Conservation (phyloP, 2,888 invertebrate genomes). For the Oscheius sp. region DNA sequence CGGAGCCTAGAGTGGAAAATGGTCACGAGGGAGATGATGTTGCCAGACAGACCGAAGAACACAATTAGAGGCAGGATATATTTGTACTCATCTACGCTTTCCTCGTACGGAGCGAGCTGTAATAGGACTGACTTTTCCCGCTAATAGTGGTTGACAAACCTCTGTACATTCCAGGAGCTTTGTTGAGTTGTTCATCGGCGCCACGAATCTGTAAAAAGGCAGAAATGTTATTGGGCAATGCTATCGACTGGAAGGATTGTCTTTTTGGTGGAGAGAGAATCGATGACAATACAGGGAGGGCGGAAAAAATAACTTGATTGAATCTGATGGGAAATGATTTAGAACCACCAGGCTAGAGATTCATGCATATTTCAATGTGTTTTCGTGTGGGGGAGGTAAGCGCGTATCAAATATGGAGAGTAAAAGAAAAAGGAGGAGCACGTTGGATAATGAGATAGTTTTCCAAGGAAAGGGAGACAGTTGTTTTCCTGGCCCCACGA, state of each 20-base stretch:
- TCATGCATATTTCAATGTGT: no score
- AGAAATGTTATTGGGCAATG: slow-evolving; percentile 22
- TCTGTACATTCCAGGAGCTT: neutral
- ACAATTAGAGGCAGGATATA: slow-evolving; percentile 67
- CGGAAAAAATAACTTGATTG: no score
- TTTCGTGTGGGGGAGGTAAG: no score
- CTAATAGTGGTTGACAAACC: neutral
- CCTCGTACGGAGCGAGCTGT: slow-evolving; percentile 29
- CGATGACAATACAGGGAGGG: no score
- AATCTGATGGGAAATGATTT: no score
- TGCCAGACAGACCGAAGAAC: slow-evolving; percentile 66
- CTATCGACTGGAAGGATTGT: slow-evolving; percentile 11
- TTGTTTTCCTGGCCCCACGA: no score
- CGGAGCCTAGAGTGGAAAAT: slow-evolving; percentile 71
- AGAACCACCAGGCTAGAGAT: no score
- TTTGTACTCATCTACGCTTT: slow-evolving; percentile 54
- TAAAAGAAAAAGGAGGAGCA: no score
- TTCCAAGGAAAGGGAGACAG: no score
- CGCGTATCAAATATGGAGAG: no score
- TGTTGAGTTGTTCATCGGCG: slow-evolving; percentile 1
- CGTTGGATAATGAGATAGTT: no score
- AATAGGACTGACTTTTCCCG: neutral
- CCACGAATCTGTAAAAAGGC: neutral
- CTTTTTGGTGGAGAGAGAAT: no score
- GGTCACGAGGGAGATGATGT: slow-evolving; percentile 68